Evolutionary conservation across 2,113 vertebrate genomes (phyloP).

Genomic region (Spheniscus mendiculus): DNA sequence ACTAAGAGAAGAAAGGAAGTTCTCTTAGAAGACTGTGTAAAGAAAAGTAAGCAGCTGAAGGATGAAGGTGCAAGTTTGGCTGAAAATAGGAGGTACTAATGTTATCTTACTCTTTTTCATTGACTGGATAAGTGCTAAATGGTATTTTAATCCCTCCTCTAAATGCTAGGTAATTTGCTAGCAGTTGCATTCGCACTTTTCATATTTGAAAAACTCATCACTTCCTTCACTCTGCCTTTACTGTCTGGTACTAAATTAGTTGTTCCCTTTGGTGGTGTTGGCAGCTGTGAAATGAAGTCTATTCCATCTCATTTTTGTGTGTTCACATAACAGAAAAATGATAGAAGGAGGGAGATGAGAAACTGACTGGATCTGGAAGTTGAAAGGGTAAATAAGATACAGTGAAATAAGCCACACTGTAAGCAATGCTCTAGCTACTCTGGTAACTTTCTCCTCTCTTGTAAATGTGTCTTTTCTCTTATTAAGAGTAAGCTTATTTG

Average conservation of each 20-base stretch:
- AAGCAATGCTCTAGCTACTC: neutral
- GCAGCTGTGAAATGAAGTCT: neutral
- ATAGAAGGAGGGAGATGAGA: neutral
- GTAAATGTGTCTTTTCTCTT: too few species aligned
- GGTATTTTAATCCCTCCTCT: neutral
- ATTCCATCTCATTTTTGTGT: neutral
- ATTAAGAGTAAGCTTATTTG: neutral
- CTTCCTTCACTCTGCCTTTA: neutral
- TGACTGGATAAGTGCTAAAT: neutral
- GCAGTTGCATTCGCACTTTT: neutral
- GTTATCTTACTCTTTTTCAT: neutral
- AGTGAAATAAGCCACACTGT: accelerated
- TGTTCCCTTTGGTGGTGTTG: neutral
- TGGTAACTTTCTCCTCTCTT: neutral
- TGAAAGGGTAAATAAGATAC: neutral
- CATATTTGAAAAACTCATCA: accelerated
- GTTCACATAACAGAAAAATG: neutral
- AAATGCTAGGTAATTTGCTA: neutral
- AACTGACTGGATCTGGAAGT: neutral
- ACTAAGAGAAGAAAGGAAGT: conserved; percentile 83
- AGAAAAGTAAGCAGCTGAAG: conserved; percentile 85
- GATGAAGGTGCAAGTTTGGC: conserved; percentile 88
- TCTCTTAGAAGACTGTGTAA: conserved; percentile 82
- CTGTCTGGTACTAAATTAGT: neutral
- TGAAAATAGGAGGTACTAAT: conserved; percentile 84